These are phyloP conservation scores for Sorex araneus DNA, from an alignment of 2,113 vertebrate species.

Conservation along the genomic window DNA sequence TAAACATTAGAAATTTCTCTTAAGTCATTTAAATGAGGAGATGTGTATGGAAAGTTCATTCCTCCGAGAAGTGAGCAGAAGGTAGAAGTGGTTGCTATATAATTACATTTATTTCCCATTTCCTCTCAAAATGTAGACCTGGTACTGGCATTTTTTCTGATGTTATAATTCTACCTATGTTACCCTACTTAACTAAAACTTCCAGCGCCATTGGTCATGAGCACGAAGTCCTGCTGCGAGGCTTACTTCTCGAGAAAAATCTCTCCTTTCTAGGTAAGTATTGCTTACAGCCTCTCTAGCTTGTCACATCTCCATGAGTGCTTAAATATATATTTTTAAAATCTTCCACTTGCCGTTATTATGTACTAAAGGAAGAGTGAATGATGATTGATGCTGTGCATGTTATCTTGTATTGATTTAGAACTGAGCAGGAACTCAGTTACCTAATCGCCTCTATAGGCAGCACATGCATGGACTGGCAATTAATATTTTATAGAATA, in stretches of 20 bases:
- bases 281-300: constrained; percentile 57
- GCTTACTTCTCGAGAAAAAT: constrained; percentile 95
- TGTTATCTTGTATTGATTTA: constrained; percentile 93
- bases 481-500: constrained; percentile 96
- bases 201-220: constrained; percentile 96
- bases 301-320: constrained; percentile 59
- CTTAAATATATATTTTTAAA: constrained; percentile 80
- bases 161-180: neutral
- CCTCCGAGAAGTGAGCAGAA: neutral
- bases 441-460: constrained; percentile 90
- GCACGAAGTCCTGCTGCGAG: constrained; percentile 95
- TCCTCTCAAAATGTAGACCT: neutral
- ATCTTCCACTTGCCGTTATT: constrained; percentile 75
- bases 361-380: constrained; percentile 83
- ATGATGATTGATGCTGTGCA: constrained; percentile 89
- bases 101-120: neutral
- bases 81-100: neutral
- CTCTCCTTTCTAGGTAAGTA: constrained; percentile 97
- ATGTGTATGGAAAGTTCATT: neutral
- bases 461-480: constrained; percentile 87
- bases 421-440: constrained; percentile 89
- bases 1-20: neutral
- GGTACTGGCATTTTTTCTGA: neutral
- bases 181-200: constrained; percentile 89
- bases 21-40: neutral